Percentiles rank a stretch among this genome's conserved stretches.
Evolutionary conservation across 2,113 vertebrate genomes (phyloP).

Genomic region (Phyllostomus hastatus): DNA sequence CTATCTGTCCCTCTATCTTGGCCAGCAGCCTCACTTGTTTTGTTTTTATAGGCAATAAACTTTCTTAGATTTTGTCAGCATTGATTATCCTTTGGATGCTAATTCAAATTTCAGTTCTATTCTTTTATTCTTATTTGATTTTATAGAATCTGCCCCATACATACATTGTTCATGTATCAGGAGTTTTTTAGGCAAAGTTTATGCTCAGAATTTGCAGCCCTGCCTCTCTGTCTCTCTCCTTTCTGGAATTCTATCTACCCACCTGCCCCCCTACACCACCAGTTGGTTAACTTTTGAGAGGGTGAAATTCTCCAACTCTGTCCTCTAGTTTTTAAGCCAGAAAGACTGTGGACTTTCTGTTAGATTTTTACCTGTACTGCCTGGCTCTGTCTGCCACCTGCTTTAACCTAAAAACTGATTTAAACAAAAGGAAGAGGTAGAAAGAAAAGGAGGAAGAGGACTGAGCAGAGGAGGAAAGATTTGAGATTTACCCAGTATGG

Average conservation of each 20-base stretch:
- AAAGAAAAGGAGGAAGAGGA: background rate
- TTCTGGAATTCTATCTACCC: background rate
- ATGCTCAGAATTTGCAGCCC: background rate
- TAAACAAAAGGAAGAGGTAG: background rate
- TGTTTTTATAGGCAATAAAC: background rate
- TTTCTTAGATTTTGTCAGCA: background rate
- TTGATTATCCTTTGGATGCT: background rate
- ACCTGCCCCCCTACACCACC: accelerated
- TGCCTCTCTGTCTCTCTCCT: background rate
- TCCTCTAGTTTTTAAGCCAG: background rate
- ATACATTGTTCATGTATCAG: background rate
- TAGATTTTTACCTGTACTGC: background rate
- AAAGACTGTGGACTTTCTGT: background rate
- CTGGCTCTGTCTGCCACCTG: background rate
- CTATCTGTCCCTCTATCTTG: no score
- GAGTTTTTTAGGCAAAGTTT: background rate
- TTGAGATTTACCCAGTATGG: background rate
- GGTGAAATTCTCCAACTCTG: background rate
- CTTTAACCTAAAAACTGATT: background rate
- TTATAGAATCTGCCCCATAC: background rate
- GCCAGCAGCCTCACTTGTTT: background rate
- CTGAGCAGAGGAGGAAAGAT: background rate
- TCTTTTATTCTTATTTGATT: background rate
- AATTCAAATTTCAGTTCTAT: background rate
- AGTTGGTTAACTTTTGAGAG: background rate